Conservation (phyloP, 2,113 vertebrate species). For the Saccopteryx bilineata region DNA sequence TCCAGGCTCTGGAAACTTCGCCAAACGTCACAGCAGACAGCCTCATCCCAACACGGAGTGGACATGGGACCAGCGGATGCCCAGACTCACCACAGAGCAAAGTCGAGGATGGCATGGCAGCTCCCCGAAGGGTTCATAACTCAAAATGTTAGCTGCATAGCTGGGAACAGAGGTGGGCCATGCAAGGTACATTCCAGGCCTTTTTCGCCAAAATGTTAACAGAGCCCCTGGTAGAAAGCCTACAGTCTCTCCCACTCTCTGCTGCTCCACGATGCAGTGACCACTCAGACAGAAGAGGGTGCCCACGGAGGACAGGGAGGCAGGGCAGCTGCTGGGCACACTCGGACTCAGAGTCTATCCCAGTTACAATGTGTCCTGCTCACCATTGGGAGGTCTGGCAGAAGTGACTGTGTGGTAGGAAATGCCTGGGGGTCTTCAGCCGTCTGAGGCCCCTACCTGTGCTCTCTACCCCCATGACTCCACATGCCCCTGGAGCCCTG, state of each 20-base stretch:
- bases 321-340: rapidly evolving
- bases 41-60: not conserved
- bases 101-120: not conserved
- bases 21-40: not conserved
- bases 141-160: rapidly evolving
- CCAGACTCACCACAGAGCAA: not conserved
- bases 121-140: not conserved
- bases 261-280: rapidly evolving
- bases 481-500: not conserved
- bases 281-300: not conserved
- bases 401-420: not conserved
- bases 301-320: not conserved
- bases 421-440: not conserved
- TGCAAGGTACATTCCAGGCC: not conserved
- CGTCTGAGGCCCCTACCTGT: too few relatives aligned
- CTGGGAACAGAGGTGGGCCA: rapidly evolving
- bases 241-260: too few relatives aligned
- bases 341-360: rapidly evolving
- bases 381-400: not conserved
- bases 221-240: not conserved
- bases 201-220: not conserved
- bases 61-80: not conserved
- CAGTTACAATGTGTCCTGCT: not conserved
- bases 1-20: not conserved
- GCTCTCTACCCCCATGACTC: not conserved